phyloP scores from a whole-genome alignment of 1,140 invertebrate species.

The Tetramorium parvispinum region DNA sequence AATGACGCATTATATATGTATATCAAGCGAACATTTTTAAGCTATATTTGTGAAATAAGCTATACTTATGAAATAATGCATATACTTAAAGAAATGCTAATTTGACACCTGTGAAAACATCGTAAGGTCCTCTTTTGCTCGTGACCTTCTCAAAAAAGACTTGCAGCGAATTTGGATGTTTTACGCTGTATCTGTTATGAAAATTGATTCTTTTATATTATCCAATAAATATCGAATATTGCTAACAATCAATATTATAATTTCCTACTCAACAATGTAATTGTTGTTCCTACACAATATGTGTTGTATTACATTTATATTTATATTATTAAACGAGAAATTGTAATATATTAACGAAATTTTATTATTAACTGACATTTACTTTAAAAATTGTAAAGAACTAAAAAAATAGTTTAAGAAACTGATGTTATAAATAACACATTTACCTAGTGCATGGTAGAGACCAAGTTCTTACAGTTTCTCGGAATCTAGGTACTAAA shows the following conservation, averaged over 20 bases:
- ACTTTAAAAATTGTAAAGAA: not conserved
- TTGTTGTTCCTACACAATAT: no score
- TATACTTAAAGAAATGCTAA: not conserved
- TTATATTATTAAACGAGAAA: no score
- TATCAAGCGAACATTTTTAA: not conserved
- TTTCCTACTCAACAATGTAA: no score
- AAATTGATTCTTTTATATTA: not conserved
- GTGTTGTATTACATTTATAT: no score
- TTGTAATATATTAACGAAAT: no score
- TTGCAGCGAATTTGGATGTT: slow-evolving; percentile 28
- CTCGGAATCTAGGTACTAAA: slow-evolving; percentile 52
- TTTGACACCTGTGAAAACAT: slow-evolving; percentile 71
- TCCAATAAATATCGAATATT: no score
- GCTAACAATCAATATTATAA: no score
- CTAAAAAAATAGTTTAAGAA: not conserved
- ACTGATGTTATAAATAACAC: not conserved
- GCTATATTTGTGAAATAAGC: not conserved
- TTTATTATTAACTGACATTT: no score
- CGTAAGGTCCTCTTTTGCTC: slow-evolving; percentile 70
- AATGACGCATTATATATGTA: not conserved
- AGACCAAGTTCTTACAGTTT: slow-evolving; percentile 14
- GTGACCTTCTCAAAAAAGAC: slow-evolving; percentile 50
- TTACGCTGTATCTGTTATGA: slow-evolving; percentile 51
- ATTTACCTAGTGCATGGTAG: slow-evolving; percentile 63
- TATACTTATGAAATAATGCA: slow-evolving; percentile 14